These are phyloP conservation scores for Bergia puertoricense DNA, from an alignment of 92 coral and sea anemone genomes.

Conservation along the genomic window DNA sequence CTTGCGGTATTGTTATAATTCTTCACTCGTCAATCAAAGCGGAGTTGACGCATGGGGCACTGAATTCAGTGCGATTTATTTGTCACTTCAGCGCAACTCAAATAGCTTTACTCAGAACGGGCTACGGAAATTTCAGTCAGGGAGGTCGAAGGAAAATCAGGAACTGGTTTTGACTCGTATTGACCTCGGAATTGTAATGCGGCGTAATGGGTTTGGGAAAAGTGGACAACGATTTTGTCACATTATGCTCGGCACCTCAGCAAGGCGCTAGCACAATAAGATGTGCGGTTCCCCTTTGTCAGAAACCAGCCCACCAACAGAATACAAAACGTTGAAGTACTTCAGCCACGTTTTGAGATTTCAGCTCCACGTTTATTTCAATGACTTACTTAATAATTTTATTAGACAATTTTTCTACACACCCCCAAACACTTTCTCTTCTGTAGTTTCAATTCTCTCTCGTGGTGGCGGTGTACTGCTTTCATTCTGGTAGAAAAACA, in stretches of 20 bases:
- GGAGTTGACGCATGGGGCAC: not conserved
- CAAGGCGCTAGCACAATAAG: constrained; percentile 9
- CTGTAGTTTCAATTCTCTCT: not conserved
- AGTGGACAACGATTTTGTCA: constrained; percentile 25
- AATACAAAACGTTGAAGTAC: constrained; percentile 9
- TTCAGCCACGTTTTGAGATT: not conserved
- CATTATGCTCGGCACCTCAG: constrained; percentile 26
- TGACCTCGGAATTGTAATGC: constrained; percentile 56
- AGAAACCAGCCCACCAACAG: constrained; percentile 41
- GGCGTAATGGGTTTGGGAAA: constrained; percentile 41
- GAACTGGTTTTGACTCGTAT: constrained; percentile 40
- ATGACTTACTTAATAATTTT: not conserved
- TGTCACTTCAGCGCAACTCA: constrained; percentile 35
- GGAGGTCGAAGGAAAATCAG: constrained; percentile 15
- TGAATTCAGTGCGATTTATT: not conserved
- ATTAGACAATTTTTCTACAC: not conserved
- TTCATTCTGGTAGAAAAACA: constrained; percentile 13
- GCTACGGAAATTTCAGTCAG: constrained; percentile 3
- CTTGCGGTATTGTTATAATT: constrained; percentile 39
- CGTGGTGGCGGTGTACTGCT: not conserved
- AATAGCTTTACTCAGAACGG: constrained; percentile 19
- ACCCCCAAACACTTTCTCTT: not conserved
- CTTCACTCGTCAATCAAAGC: constrained; percentile 49
- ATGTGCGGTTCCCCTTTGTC: constrained; percentile 30
- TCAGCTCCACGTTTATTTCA: not conserved